These are phyloP conservation scores for Tapirus indicus DNA, from an alignment of 2,797 vertebrate genomes.

Conservation along the genomic window DNA sequence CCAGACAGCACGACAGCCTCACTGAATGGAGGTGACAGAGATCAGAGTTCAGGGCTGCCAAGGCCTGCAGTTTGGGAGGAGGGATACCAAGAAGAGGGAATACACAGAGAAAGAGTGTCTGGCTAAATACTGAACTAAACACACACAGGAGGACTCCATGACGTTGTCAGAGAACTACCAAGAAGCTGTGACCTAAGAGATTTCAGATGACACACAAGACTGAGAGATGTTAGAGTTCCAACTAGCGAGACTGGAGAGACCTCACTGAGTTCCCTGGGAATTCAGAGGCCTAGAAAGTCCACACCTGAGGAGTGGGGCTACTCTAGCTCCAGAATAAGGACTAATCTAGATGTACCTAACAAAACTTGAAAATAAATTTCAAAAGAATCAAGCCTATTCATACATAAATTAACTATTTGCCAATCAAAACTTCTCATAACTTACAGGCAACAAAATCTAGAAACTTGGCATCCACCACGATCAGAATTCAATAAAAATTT, in stretches of 20 bases:
- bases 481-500: background rate
- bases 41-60: background rate
- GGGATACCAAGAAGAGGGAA: background rate
- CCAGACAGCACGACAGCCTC: background rate
- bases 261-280: no score
- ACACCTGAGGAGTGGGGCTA: background rate
- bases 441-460: background rate
- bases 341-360: background rate
- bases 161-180: rapidly evolving
- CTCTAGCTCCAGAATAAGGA: background rate
- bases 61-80: background rate
- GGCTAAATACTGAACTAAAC: background rate
- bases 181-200: background rate
- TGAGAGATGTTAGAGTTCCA: background rate
- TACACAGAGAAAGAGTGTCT: background rate
- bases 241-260: background rate
- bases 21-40: background rate
- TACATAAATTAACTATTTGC: background rate
- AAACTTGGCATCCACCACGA: background rate
- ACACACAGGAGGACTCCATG: rapidly evolving
- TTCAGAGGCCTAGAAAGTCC: background rate
- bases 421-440: background rate
- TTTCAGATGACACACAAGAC: background rate
- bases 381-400: background rate
- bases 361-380: background rate